Conservation (phyloP, 2,113 vertebrate genomes). For the human (Homo sapiens) region DNA sequence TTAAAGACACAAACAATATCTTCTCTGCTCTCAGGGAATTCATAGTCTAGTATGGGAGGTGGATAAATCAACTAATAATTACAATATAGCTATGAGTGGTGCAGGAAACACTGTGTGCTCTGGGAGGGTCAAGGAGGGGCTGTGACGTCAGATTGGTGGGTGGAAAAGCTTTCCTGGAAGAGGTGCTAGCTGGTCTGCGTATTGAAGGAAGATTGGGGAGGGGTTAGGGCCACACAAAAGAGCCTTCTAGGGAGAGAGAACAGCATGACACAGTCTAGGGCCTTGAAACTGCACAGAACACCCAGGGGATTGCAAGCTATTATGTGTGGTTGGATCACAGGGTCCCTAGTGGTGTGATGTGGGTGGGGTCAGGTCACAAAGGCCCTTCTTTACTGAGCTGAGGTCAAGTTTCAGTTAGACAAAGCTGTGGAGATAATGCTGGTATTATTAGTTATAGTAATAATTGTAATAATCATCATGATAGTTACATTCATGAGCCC, state of each 20-base stretch:
- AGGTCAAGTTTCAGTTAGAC: slow-evolving; percentile 17
- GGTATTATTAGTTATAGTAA: not conserved
- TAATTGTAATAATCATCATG: not conserved
- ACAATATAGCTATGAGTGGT: not conserved
- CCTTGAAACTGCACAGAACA: not conserved
- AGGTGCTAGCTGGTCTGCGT: not conserved
- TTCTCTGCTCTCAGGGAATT: not conserved
- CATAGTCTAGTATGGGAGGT: not conserved
- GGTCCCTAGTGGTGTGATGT: not conserved
- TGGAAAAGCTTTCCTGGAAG: not conserved
- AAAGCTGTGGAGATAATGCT: not conserved
- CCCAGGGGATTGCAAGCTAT: not conserved
- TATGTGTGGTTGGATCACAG: not conserved
- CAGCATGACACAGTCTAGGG: too few species aligned
- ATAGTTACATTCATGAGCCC: not conserved
- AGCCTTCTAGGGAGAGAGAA: not conserved
- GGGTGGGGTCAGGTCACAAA: not conserved
- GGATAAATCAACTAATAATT: not conserved
- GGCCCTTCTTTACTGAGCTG: not conserved
- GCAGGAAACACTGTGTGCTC: not conserved
- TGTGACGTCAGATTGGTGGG: not conserved
- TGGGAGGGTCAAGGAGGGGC: not conserved
- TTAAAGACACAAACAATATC: not conserved
- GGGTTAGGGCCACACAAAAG: not conserved
- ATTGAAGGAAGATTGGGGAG: not conserved